Percentiles rank a stretch among this genome's conserved stretches.
phyloP scores from a whole-genome alignment of 1,140 invertebrate genomes.

The Gonioctena quinquepunctata region DNA sequence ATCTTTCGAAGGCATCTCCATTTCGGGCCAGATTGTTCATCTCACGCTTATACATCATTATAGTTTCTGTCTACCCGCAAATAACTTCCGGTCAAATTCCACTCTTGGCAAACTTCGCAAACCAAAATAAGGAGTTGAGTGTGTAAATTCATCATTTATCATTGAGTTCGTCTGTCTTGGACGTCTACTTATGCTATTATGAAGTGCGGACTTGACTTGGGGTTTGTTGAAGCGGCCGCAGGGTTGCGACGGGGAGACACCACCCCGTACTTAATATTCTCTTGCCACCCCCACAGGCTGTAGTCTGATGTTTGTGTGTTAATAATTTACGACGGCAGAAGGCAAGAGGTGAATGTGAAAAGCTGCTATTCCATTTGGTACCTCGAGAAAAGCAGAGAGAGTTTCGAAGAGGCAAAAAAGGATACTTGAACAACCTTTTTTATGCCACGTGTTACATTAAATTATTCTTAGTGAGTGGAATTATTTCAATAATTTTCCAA shows the following conservation, averaged over 20 bases:
- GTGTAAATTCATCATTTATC: constrained; percentile 35
- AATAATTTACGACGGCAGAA: constrained; percentile 10
- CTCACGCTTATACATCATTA: background rate
- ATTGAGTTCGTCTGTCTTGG: constrained; percentile 30
- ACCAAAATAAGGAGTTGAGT: constrained; percentile 18
- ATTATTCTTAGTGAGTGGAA: too few species aligned
- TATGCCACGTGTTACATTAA: too few species aligned
- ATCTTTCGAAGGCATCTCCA: too few species aligned
- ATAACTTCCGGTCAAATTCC: constrained; percentile 8
- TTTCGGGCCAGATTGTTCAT: background rate
- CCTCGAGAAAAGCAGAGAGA: too few species aligned
- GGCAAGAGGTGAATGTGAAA: constrained; percentile 6
- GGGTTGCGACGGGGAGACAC: background rate
- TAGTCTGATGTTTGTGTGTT: constrained; percentile 12
- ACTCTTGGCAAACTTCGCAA: background rate
- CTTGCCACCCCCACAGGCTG: constrained; percentile 4
- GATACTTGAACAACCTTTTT: too few species aligned
- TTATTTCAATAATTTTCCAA: too few species aligned
- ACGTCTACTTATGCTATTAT: constrained; percentile 42
- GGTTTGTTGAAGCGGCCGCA: constrained; percentile 17
- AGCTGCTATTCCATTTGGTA: too few species aligned
- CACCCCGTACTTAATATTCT: constrained; percentile 28
- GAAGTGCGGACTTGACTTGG: constrained; percentile 38
- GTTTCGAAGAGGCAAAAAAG: too few species aligned
- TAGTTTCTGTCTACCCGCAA: background rate